Evolutionary conservation across 2,113 vertebrate genomes (phyloP).

Genomic region (Myxocyprinus asiaticus): DNA sequence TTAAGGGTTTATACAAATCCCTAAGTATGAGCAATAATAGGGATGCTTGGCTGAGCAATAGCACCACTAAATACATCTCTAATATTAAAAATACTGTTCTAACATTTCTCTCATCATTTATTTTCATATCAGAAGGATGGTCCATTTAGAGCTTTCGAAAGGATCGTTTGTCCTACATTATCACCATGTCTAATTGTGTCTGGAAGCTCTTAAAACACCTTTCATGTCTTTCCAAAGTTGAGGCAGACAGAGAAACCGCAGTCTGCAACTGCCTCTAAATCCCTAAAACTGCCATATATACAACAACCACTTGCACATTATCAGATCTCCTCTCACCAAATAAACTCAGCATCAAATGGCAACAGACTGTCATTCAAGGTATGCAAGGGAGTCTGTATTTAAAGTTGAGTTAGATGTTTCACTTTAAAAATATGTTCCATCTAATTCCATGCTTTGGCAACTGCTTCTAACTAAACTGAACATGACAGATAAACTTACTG

Average conservation of each 20-base stretch:
- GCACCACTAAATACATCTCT: neutral
- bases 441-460: neutral
- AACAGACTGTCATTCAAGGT: constrained; percentile 4
- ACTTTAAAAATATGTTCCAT: no score
- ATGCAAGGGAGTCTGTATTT: constrained; percentile 14
- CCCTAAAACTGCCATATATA: constrained; percentile 8
- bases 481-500: constrained; percentile 1
- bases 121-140: neutral
- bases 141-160: neutral
- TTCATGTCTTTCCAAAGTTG: constrained; percentile 25
- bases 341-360: neutral
- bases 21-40: neutral
- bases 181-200: constrained; percentile 31
- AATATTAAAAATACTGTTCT: neutral
- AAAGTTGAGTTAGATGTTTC: constrained; percentile 9
- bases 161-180: constrained; percentile 30
- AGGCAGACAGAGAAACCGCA: neutral
- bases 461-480: neutral
- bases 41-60: no score
- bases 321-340: neutral
- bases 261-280: constrained; percentile 8
- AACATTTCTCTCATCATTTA: constrained; percentile 8
- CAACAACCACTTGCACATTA: constrained; percentile 2
- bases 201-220: constrained; percentile 33
- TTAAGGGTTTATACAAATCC: no score